Conservation (phyloP, 2,888 invertebrate genomes). For the Sarcophaga caerulescens region DNA sequence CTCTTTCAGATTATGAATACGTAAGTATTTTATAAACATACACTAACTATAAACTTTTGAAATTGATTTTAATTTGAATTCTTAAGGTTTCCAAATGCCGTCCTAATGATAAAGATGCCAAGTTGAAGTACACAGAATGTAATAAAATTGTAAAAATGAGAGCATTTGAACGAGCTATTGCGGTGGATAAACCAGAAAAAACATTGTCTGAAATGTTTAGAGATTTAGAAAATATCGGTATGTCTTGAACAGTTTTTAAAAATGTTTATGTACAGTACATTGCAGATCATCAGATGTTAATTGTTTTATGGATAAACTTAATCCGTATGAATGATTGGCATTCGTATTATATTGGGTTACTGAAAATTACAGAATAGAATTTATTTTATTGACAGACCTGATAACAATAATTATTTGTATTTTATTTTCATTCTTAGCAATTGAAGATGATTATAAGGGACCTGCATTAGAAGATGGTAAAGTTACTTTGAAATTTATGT, state of each 20-base stretch:
- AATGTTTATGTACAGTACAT: neutral
- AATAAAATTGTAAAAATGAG: slow-evolving; percentile 96
- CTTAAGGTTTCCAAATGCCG: slow-evolving; percentile 92
- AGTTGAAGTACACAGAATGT: slow-evolving; percentile 95
- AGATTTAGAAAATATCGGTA: slow-evolving; percentile 95
- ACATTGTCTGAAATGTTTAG: slow-evolving; percentile 91
- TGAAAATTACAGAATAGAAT: too few species aligned
- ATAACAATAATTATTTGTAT: neutral
- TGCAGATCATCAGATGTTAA: too few species aligned
- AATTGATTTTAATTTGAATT: neutral
- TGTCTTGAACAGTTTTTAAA: slow-evolving; percentile 49
- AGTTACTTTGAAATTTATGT: slow-evolving; percentile 94
- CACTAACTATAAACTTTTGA: neutral
- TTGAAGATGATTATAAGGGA: slow-evolving; percentile 97
- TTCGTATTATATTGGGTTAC: too few species aligned
- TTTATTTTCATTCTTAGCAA: slow-evolving; percentile 83
- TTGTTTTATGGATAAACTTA: too few species aligned
- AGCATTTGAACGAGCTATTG: slow-evolving; percentile 98
- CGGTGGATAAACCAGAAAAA: slow-evolving; percentile 93
- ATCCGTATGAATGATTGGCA: too few species aligned
- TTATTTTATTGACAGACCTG: too few species aligned
- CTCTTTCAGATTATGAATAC: slow-evolving; percentile 97
- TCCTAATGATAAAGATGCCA: slow-evolving; percentile 97
- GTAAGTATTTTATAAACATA: slow-evolving; percentile 83
- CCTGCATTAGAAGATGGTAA: slow-evolving; percentile 93